These are phyloP conservation scores for Naja naja DNA, from an alignment of 2,113 vertebrate genomes.

Conservation along the genomic window DNA sequence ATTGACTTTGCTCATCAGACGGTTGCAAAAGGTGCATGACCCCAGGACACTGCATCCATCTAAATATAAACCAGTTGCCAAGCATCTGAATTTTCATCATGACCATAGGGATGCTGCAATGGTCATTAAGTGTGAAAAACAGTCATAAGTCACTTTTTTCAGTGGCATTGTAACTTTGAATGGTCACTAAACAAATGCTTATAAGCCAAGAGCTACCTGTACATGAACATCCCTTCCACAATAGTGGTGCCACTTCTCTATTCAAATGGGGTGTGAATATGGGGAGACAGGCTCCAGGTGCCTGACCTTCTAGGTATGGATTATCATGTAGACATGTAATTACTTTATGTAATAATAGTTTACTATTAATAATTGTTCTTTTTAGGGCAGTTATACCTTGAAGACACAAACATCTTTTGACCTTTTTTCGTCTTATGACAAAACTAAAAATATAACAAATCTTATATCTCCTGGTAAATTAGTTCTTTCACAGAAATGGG, in stretches of 20 bases:
- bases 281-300: background rate
- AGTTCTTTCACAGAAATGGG: background rate
- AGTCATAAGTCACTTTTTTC: background rate
- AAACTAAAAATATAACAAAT: background rate
- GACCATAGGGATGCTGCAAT: background rate
- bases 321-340: background rate
- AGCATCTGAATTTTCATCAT: background rate
- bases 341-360: background rate
- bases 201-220: background rate
- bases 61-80: background rate
- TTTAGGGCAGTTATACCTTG: background rate
- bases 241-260: background rate
- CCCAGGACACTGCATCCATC: background rate
- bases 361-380: background rate
- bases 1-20: background rate
- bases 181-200: background rate
- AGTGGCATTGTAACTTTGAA: background rate
- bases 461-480: background rate
- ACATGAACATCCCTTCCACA: background rate
- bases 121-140: background rate
- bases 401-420: background rate
- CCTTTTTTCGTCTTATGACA: background rate
- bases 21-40: background rate
- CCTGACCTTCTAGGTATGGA: background rate
- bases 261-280: background rate